phyloP scores from a whole-genome alignment of 2,888 invertebrate species.

The Beris morrisii region DNA sequence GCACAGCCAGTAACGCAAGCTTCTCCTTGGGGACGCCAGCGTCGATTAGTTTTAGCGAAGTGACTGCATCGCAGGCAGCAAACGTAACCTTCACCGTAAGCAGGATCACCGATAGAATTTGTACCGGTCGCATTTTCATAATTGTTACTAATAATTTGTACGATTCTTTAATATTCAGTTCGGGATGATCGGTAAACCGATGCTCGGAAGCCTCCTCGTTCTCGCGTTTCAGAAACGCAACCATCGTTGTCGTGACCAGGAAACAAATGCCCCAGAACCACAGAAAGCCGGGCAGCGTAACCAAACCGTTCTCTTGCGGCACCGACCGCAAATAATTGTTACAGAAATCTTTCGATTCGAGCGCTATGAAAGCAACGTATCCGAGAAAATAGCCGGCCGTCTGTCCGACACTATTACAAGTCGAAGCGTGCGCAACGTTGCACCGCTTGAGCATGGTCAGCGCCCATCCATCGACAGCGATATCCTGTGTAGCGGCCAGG shows the following conservation, averaged over 20 bases:
- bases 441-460: constrained; percentile 96
- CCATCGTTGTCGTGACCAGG: constrained; percentile 83
- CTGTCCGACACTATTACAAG: constrained; percentile 98
- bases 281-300: constrained; percentile 80
- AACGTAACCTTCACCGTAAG: constrained; percentile 93
- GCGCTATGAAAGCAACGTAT: constrained; percentile 92
- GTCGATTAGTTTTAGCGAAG: constrained; percentile 92
- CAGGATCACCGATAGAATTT: constrained; percentile 74
- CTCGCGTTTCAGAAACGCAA: constrained; percentile 88
- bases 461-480: constrained; percentile 99
- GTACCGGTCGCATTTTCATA: constrained; percentile 78
- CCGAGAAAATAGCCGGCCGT: constrained; percentile 97
- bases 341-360: constrained; percentile 95
- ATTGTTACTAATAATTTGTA: constrained; percentile 84
- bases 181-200: constrained; percentile 51
- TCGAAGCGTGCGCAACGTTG: constrained; percentile 98
- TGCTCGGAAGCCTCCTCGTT: constrained; percentile 51
- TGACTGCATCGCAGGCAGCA: constrained; percentile 93
- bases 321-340: constrained; percentile 82
- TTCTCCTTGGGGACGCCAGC: constrained; percentile 95
- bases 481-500: constrained; percentile 98
- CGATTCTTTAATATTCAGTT: constrained; percentile 66
- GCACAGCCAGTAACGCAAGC: constrained; percentile 88
- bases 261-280: constrained; percentile 95
- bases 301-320: constrained; percentile 71